phyloP scores from a whole-genome alignment of 1,140 invertebrate species.

The Eciton burchellii region DNA sequence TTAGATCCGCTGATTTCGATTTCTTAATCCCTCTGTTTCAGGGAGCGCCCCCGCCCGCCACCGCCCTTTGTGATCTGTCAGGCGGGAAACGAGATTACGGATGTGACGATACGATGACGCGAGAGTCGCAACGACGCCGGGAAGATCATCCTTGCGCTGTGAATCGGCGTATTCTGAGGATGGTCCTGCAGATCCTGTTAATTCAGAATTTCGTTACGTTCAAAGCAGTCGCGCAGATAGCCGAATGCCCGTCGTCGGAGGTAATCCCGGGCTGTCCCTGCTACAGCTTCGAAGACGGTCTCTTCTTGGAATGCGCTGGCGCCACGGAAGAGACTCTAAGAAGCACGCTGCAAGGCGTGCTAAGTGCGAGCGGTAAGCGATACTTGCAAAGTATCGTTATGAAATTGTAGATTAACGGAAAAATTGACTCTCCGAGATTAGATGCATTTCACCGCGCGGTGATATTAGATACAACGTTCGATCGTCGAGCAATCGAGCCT shows the following conservation, averaged over 20 bases:
- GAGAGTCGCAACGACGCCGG: constrained; percentile 66
- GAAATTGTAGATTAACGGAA: no score
- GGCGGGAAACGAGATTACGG: constrained; percentile 58
- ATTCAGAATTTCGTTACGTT: constrained; percentile 62
- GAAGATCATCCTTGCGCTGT: constrained; percentile 55
- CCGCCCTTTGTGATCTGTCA: background rate
- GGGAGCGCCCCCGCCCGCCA: no score
- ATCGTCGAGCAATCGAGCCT: background rate
- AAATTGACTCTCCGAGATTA: no score
- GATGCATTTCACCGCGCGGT: no score
- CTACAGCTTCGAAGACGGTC: constrained; percentile 95
- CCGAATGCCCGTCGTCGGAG: constrained; percentile 83
- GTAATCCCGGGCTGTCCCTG: constrained; percentile 90
- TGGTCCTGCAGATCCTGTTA: constrained; percentile 71
- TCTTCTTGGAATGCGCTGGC: constrained; percentile 95
- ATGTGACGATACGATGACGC: constrained; percentile 80
- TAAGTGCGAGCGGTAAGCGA: constrained; percentile 79
- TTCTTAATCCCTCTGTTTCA: constrained; percentile 66
- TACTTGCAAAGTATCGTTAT: background rate
- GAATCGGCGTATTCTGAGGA: constrained; percentile 63
- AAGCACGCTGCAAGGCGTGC: constrained; percentile 86
- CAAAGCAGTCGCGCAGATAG: constrained; percentile 70
- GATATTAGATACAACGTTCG: no score
- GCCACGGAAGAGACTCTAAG: constrained; percentile 88
- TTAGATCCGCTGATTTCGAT: constrained; percentile 8